Conservation (phyloP, 2,888 invertebrate genomes). For the Sabatieria punctata region DNA sequence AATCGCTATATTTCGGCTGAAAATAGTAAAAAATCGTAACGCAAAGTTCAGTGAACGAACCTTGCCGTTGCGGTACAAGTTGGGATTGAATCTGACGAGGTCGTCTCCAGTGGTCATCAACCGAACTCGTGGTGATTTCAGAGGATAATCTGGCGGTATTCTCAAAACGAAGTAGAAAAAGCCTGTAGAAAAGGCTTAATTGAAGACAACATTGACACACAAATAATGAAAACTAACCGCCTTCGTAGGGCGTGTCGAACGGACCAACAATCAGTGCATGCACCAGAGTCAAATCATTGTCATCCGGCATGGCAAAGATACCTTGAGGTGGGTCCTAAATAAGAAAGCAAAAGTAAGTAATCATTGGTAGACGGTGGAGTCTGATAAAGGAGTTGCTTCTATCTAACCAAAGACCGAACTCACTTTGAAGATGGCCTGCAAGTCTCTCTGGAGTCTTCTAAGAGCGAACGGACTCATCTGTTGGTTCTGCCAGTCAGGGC, state of each 20-base stretch:
- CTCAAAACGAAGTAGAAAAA: conserved; percentile 40
- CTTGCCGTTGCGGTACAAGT: conserved; percentile 43
- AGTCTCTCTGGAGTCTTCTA: not conserved
- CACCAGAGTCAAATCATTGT: conserved; percentile 40
- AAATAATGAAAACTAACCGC: conserved; percentile 35
- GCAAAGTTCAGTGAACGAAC: too few species aligned
- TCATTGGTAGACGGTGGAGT: too few species aligned
- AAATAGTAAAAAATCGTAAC: too few species aligned
- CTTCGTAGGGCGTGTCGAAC: conserved; percentile 44
- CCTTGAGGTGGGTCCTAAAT: conserved; percentile 43
- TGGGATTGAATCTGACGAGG: conserved; percentile 43
- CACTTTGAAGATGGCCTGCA: not conserved
- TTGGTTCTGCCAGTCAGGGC: not conserved
- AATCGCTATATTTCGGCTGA: too few species aligned
- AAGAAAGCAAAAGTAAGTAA: too few species aligned
- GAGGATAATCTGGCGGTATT: conserved; percentile 42
- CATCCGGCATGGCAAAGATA: conserved; percentile 42
- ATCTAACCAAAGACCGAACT: too few species aligned
- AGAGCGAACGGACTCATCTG: not conserved
- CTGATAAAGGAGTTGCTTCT: too few species aligned
- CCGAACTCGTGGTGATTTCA: conserved; percentile 41
- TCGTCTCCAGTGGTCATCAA: conserved; percentile 43
- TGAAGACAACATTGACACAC: not conserved
- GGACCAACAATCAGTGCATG: conserved; percentile 44
- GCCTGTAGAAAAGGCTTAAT: conserved; percentile 25